A percentile compares a stretch with the other conserved stretches of the same genome.
Evolutionary conservation across 2,797 vertebrate species (phyloP).

Genomic region (Hemitrygon akajei): DNA sequence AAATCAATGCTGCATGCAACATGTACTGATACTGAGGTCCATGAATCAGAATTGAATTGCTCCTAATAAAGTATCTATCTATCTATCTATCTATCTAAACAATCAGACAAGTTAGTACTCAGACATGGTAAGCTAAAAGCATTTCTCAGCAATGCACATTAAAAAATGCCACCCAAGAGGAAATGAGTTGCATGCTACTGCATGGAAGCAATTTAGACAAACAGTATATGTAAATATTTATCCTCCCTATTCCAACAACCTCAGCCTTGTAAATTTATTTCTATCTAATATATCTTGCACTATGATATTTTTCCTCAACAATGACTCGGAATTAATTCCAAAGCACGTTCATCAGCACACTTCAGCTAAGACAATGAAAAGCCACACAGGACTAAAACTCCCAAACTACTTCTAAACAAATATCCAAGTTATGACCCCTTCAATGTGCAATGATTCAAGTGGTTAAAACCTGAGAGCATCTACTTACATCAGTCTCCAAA

Average conservation of each 20-base stretch:
- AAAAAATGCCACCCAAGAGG: not conserved
- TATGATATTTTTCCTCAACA: not conserved
- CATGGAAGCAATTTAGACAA: not conserved
- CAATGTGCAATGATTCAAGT: not conserved
- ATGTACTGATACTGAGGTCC: not conserved
- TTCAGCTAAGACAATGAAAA: not conserved
- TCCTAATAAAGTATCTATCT: no score
- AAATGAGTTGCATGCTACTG: not conserved
- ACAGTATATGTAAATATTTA: not conserved
- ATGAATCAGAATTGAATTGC: not conserved
- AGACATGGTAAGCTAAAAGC: not conserved
- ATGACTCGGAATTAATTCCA: not conserved
- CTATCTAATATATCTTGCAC: not conserved
- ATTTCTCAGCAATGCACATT: not conserved
- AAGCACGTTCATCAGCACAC: not conserved
- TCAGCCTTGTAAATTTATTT: no score
- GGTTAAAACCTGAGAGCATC: not conserved
- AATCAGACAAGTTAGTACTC: not conserved
- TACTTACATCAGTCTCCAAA: not conserved
- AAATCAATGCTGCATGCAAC: not conserved
- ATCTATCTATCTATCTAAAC: no score
- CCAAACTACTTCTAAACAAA: not conserved
- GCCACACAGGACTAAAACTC: not conserved
- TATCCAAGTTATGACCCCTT: not conserved
- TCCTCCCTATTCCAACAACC: not conserved